phyloP scores from a whole-genome alignment of 2,888 invertebrate genomes.

The Dorcus parallelipipedus region DNA sequence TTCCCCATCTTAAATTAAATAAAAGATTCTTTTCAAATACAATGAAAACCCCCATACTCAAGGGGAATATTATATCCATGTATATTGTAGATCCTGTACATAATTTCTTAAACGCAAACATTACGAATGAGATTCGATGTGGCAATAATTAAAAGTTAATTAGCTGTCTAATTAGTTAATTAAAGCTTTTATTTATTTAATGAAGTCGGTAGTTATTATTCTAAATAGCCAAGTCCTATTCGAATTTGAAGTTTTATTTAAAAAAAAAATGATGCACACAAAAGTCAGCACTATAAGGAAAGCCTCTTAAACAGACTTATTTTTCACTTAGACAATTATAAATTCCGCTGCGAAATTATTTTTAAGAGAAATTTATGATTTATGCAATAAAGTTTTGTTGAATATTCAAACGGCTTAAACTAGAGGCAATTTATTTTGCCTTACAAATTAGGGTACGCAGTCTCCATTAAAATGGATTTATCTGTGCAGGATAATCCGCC shows the following conservation, averaged over 20 bases:
- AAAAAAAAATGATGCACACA: not conserved
- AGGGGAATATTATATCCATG: no score
- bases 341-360: no score
- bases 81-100: no score
- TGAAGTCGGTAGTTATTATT: not conserved
- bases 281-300: not conserved
- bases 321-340: no score
- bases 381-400: not conserved
- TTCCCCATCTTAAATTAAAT: no score
- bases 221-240: not conserved
- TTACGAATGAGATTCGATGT: no score
- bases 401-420: constrained; percentile 1
- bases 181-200: not conserved
- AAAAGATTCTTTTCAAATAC: no score
- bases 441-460: constrained; percentile 6
- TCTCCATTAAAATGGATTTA: constrained; percentile 3
- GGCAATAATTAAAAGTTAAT: no score
- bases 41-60: no score
- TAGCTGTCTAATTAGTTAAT: not conserved
- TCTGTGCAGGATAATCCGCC: not conserved
- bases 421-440: constrained; percentile 5
- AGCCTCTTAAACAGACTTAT: not conserved
- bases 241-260: not conserved
- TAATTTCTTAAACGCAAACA: no score
- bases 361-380: not conserved